phyloP scores from a whole-genome alignment of 2,888 invertebrate genomes.

The Craniophora ligustri region DNA sequence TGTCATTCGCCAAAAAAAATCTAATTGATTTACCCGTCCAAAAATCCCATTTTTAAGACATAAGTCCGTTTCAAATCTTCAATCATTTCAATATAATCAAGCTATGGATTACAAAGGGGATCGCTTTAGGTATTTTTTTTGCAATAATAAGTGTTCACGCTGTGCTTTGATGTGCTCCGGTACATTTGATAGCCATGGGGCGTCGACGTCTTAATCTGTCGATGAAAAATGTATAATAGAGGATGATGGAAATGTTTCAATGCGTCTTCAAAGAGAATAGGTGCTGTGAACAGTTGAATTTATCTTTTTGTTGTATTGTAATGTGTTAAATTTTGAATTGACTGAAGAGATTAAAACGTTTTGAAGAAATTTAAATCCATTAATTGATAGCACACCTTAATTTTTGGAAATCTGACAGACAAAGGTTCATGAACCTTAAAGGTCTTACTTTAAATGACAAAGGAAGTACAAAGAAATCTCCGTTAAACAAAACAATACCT shows the following conservation, averaged over 20 bases:
- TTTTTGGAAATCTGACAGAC: too few relatives aligned
- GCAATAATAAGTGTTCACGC: constrained; percentile 73
- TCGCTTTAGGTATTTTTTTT: constrained; percentile 68
- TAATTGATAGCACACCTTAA: too few relatives aligned
- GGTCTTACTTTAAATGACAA: neutral
- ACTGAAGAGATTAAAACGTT: too few relatives aligned
- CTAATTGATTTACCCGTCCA: neutral
- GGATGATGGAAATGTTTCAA: constrained; percentile 24
- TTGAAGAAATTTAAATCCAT: too few relatives aligned
- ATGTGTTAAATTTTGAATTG: neutral
- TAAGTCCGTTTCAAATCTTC: constrained; percentile 43
- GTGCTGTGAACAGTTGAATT: constrained; percentile 18
- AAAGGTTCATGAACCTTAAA: too few relatives aligned
- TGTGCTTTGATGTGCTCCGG: constrained; percentile 73
- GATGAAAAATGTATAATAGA: constrained; percentile 54
- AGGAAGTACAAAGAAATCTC: neutral
- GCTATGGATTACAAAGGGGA: constrained; percentile 67
- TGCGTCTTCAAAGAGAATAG: constrained; percentile 11
- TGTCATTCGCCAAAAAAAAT: neutral
- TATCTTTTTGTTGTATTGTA: neutral
- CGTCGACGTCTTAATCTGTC: constrained; percentile 80
- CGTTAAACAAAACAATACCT: constrained; percentile 24
- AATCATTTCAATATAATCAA: constrained; percentile 49
- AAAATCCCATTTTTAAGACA: constrained; percentile 11
- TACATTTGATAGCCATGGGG: constrained; percentile 73